phyloP scores from a whole-genome alignment of 2,888 invertebrate species.

The Abscondita cerata region DNA sequence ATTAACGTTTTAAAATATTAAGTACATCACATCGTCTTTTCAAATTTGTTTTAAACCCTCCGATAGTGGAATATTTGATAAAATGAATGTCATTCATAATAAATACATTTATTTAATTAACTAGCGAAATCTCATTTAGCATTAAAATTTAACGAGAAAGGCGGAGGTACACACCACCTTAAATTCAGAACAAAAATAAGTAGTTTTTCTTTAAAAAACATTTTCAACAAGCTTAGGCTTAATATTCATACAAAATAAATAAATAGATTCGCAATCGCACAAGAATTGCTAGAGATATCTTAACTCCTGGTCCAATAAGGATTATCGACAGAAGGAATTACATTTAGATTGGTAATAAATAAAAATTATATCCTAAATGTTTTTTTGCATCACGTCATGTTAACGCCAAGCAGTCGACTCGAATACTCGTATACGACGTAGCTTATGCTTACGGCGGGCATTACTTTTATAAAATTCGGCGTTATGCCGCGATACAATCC shows the following conservation, averaged over 20 bases:
- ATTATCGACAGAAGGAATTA: slow-evolving; percentile 25
- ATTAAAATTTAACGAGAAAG: slow-evolving; percentile 12
- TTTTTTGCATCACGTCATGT: slow-evolving; percentile 85
- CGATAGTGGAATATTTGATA: slow-evolving; percentile 31
- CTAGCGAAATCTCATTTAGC: too few species aligned
- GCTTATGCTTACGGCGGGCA: slow-evolving; percentile 98
- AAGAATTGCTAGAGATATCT: slow-evolving; percentile 21
- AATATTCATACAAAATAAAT: slow-evolving; percentile 29
- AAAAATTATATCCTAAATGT: slow-evolving; percentile 31
- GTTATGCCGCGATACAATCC: slow-evolving; percentile 97
- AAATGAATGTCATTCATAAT: slow-evolving; percentile 16
- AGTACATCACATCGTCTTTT: slow-evolving; percentile 57
- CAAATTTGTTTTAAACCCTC: slow-evolving; percentile 30
- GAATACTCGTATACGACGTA: slow-evolving; percentile 98
- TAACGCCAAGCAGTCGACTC: slow-evolving; percentile 86
- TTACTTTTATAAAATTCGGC: slow-evolving; percentile 98
- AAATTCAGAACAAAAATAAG: slow-evolving; percentile 11
- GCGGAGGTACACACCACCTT: slow-evolving; percentile 22
- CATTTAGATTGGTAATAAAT: slow-evolving; percentile 45
- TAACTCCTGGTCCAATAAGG: slow-evolving; percentile 13
- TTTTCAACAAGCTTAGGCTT: slow-evolving; percentile 15
- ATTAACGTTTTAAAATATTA: slow-evolving; percentile 56
- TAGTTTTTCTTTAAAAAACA: slow-evolving; percentile 11
- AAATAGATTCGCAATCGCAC: slow-evolving; percentile 19
- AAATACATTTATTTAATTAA: slow-evolving; percentile 22